Evolutionary conservation across 2,113 vertebrate genomes (phyloP), one percentile per base, ranked within the genome.

Genomic region (Bettongia penicillata): DNA sequence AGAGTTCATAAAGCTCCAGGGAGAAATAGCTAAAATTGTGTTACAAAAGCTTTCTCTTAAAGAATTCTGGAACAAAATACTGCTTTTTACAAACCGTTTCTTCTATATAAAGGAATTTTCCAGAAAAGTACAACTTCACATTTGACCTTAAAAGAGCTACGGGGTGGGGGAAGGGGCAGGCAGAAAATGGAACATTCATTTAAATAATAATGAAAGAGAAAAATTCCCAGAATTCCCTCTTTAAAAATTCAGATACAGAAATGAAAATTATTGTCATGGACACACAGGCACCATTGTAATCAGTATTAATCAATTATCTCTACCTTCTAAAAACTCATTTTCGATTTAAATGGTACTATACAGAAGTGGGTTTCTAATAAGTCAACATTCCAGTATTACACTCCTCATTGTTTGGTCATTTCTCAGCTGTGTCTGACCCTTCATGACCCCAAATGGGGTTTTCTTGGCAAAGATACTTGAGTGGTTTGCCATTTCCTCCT

Each of bases 1-100:
- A 94, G 91, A 92, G 91, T 93, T 48, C 50, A 95, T 8, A 28
- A 91, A 2, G n/a, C 47, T 95, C 91, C 51, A 94, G 90, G 93
- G 51, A 55, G 49, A 95, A 96, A 93, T 92, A 47, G 50, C 91
- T 95, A 4, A 89, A 96, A 94, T 16, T 77, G 3, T 94, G 26
- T 94, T 94, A 97, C 92, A 93, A 77, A 96, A 96, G 43, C 19
- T 92, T 16, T 92, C 50, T 91, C 55, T 92, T 53, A 89, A 94
- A 61, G 61, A 90, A 1, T 28, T 51, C 3, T 90, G 26, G 16
- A n/a, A 84, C 16, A 91, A 90, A 90, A 90, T 28, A 51, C 2
- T 51, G 4, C 16, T 68, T 90, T 19, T 23, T 14, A 92, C 52
- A 51, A 92, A 95, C 93, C 47, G 24, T 53, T 48, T 93, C 25